Evolutionary conservation across 2,113 vertebrate species (phyloP).

Genomic region (Peromyscus californicus): DNA sequence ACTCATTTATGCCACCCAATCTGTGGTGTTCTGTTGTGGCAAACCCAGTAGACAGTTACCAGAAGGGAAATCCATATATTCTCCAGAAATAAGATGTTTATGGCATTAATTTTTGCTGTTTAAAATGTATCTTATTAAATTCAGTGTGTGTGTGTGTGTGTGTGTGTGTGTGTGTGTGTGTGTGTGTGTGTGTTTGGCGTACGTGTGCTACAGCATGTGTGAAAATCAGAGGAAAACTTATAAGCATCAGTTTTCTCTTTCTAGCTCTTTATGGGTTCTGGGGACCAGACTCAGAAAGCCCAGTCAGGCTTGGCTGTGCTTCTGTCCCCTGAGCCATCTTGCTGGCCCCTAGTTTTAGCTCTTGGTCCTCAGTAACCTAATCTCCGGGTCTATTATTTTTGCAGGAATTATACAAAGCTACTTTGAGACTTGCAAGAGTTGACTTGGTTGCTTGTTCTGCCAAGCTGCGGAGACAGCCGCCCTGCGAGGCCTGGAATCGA

Average conservation of each 20-base stretch:
- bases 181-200: background rate
- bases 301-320: too few species aligned
- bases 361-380: background rate
- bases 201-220: background rate
- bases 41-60: background rate
- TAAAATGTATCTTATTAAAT: background rate
- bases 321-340: background rate
- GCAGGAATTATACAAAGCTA: conserved; percentile 16
- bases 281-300: background rate
- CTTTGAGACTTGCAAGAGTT: conserved; percentile 31
- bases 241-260: background rate
- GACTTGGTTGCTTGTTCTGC: background rate
- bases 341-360: conserved; percentile 10
- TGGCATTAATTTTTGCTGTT: background rate
- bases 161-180: background rate
- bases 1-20: background rate
- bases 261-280: background rate
- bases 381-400: background rate
- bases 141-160: too few species aligned
- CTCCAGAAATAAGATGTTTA: background rate
- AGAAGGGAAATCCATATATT: background rate
- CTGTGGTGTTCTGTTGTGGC: background rate
- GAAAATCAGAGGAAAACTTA: background rate
- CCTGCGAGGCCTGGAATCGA: background rate
- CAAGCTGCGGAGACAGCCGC: background rate